These are phyloP conservation scores for Heliangelus exortis DNA, from an alignment of 2,797 vertebrate genomes.

Conservation along the genomic window DNA sequence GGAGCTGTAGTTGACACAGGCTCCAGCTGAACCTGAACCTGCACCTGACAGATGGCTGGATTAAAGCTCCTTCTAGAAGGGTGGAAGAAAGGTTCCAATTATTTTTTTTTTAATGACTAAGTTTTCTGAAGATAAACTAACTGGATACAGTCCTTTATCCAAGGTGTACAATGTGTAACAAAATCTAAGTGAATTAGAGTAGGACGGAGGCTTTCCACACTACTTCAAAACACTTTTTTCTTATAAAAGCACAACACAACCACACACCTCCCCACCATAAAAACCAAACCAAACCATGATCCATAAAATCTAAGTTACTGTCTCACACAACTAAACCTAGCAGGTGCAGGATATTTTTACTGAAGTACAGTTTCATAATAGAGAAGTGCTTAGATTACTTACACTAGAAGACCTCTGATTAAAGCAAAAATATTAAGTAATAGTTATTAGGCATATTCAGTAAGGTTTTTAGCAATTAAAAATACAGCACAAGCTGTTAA, in stretches of 20 bases:
- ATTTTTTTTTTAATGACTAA: background rate
- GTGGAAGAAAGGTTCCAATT: background rate
- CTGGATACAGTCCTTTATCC: background rate
- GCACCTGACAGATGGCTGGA: background rate
- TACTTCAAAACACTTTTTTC: too few relatives aligned
- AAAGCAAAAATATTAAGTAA: too few relatives aligned
- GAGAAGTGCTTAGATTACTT: background rate
- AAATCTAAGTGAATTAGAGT: background rate
- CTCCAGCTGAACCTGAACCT: background rate
- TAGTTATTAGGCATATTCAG: background rate
- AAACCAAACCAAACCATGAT: background rate
- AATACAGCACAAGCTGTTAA: background rate
- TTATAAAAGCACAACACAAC: too few relatives aligned
- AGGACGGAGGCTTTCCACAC: background rate
- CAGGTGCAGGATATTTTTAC: background rate
- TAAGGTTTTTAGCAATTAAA: background rate
- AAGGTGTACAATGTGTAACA: background rate
- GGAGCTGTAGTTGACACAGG: background rate
- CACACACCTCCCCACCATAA: too few relatives aligned
- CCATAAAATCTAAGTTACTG: background rate
- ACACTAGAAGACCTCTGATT: background rate
- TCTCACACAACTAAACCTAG: background rate
- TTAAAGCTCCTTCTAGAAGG: background rate
- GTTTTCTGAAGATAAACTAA: background rate
- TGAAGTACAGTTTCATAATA: background rate